A percentile compares a stretch with the other conserved stretches of the same genome.
These are phyloP conservation scores for Drosophila athabasca DNA, from an alignment of 1,140 invertebrate genomes.

Conservation along the genomic window DNA sequence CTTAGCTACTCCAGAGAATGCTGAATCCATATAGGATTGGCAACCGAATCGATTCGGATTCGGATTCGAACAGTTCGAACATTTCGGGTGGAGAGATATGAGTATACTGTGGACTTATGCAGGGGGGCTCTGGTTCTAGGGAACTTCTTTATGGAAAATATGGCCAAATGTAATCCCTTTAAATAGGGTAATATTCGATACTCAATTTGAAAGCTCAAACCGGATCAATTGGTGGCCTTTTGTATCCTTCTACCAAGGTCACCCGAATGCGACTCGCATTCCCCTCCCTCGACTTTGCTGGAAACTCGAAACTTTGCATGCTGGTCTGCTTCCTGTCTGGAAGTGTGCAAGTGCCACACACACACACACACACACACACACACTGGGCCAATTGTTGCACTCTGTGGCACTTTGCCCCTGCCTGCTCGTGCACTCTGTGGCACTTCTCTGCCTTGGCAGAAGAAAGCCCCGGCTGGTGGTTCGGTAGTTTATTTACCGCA, in stretches of 20 bases:
- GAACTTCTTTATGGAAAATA: no score
- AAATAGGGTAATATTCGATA: no score
- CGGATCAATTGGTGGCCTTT: background rate
- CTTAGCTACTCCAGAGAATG: no score
- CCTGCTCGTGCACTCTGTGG: background rate
- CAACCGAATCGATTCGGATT: no score
- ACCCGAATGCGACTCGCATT: background rate
- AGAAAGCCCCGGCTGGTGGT: conserved; percentile 3
- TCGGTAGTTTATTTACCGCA: conserved; percentile 43
- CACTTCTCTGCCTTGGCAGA: background rate
- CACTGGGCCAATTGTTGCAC: conserved; percentile 29
- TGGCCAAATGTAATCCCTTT: no score
- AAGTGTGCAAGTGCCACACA: conserved; percentile 9
- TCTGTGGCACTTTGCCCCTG: background rate
- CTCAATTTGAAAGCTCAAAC: no score
- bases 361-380: background rate
- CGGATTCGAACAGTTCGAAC: no score
- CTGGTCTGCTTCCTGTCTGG: conserved; percentile 23
- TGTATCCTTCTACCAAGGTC: background rate
- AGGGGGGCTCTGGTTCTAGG: no score
- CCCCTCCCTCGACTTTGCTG: background rate
- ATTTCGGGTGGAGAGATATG: no score
- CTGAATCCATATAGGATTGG: no score
- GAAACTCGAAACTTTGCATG: conserved; percentile 29
- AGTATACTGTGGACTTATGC: no score